Conservation (phyloP, 2,888 invertebrate genomes). For the Ectropis crepuscularia region DNA sequence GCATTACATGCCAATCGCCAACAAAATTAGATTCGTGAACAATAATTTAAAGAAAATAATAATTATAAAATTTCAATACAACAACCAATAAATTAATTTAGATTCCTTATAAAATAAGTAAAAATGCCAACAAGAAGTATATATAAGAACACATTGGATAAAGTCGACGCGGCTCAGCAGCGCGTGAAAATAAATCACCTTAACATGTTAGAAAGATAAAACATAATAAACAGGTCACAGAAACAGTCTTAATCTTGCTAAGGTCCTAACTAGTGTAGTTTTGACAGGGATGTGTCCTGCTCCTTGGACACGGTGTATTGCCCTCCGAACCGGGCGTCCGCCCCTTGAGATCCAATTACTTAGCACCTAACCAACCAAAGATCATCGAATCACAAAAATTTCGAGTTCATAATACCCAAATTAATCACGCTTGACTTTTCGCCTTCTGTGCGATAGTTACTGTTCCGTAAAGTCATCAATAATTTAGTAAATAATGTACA, state of each 20-base stretch:
- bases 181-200: constrained; percentile 59
- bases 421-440: constrained; percentile 69
- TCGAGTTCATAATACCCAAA: constrained; percentile 67
- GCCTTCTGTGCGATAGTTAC: constrained; percentile 58
- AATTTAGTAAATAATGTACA: constrained; percentile 79
- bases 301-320: constrained; percentile 81
- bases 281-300: constrained; percentile 84
- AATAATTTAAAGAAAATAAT: constrained; percentile 81
- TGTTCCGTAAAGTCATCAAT: constrained; percentile 60
- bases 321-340: constrained; percentile 62
- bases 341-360: constrained; percentile 73
- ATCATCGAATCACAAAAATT: constrained; percentile 76
- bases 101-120: constrained; percentile 84
- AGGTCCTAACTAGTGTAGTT: constrained; percentile 82
- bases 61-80: constrained; percentile 80
- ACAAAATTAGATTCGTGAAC: constrained; percentile 70
- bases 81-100: constrained; percentile 85
- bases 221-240: constrained; percentile 84
- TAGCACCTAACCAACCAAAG: constrained; percentile 72
- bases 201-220: constrained; percentile 80
- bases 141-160: constrained; percentile 81
- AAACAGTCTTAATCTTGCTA: constrained; percentile 85
- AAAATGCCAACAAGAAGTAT: constrained; percentile 84
- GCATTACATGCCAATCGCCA: constrained; percentile 75
- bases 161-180: constrained; percentile 52